These are phyloP conservation scores for Sapajus apella DNA, from an alignment of 2,113 vertebrate species.

Conservation along the genomic window DNA sequence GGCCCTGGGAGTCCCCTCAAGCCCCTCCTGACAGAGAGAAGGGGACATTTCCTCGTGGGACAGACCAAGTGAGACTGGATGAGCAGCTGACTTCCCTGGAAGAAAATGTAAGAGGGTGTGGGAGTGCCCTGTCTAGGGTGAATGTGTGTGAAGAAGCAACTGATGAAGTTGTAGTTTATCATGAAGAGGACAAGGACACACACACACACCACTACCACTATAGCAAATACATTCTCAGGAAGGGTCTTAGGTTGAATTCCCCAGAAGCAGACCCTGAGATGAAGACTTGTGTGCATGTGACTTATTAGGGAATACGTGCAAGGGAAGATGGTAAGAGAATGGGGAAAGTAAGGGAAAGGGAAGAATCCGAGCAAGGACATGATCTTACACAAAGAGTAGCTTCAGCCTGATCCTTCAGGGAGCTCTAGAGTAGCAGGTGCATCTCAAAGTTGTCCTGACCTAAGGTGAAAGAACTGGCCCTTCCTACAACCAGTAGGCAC, in stretches of 20 bases:
- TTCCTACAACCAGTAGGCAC: neutral
- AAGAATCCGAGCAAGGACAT: too few species aligned
- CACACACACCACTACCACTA: neutral
- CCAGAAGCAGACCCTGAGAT: neutral
- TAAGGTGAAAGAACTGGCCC: neutral
- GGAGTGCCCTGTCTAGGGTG: neutral
- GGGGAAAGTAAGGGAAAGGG: neutral
- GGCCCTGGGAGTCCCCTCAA: slow-evolving; percentile 83
- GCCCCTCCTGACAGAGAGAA: slow-evolving; percentile 81
- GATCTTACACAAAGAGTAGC: neutral
- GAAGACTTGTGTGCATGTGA: neutral
- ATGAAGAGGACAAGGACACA: neutral
- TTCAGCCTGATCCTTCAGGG: neutral
- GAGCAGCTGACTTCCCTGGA: slow-evolving; percentile 95
- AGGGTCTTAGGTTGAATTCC: neutral
- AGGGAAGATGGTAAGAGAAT: neutral
- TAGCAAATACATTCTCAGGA: neutral
- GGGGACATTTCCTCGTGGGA: slow-evolving; percentile 86
- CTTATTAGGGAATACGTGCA: neutral
- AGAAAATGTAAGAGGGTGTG: slow-evolving; percentile 92
- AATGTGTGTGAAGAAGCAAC: rapidly evolving
- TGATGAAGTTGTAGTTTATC: neutral
- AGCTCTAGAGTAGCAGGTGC: too few species aligned
- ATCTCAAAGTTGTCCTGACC: neutral
- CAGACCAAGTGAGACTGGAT: slow-evolving; percentile 89